Conservation (phyloP, 2,797 vertebrate species). For the Pseudomugil gertrudae region DNA sequence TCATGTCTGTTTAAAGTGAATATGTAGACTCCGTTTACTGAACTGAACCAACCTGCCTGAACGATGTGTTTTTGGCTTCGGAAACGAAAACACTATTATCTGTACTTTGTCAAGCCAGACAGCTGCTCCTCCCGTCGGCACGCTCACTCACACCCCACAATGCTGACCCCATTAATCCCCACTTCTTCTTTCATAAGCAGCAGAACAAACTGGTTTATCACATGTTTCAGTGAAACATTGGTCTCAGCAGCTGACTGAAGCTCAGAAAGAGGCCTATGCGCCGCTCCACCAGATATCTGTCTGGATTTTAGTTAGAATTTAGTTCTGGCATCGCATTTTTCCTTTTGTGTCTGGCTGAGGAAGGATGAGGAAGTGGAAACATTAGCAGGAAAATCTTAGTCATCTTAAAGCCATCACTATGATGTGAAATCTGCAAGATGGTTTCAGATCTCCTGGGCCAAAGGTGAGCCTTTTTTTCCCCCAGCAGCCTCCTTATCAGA, state of each 20-base stretch:
- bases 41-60: slow-evolving; percentile 24
- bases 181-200: slow-evolving; percentile 33
- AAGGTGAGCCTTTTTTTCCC: slow-evolving; percentile 14
- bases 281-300: neutral
- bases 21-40: neutral
- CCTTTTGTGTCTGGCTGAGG: no score
- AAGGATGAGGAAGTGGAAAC: slow-evolving; percentile 37
- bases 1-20: neutral
- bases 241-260: slow-evolving; percentile 41
- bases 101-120: slow-evolving; percentile 15
- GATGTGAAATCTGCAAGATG: slow-evolving; percentile 29
- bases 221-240: slow-evolving; percentile 24
- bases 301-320: neutral
- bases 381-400: slow-evolving; percentile 3
- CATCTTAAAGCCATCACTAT: slow-evolving; percentile 13
- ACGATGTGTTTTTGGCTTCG: slow-evolving; percentile 37
- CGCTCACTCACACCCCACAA: neutral
- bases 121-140: slow-evolving; percentile 10
- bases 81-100: slow-evolving; percentile 32
- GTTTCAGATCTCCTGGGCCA: slow-evolving; percentile 14
- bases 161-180: slow-evolving; percentile 2
- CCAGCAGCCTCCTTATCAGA: neutral
- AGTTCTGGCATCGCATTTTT: neutral
- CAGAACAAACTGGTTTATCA: slow-evolving; percentile 23
- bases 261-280: slow-evolving; percentile 13